Evolutionary conservation across 2,797 vertebrate genomes (phyloP).

Genomic region (Diceros bicornis): DNA sequence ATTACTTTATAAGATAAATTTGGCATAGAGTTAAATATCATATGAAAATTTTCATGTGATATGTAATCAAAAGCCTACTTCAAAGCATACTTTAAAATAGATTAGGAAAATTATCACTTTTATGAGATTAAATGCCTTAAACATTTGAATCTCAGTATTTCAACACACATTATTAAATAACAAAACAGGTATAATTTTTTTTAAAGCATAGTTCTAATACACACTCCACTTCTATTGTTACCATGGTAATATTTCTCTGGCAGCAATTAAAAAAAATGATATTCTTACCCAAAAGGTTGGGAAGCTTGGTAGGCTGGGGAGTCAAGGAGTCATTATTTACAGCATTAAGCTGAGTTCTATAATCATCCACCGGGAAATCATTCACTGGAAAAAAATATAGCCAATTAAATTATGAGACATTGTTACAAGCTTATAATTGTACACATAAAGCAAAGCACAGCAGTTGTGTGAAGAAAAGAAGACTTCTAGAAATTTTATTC

Average conservation of each 20-base stretch:
- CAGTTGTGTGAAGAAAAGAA: background rate
- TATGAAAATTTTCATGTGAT: background rate
- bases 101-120: slow-evolving; percentile 32
- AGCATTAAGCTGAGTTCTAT: background rate
- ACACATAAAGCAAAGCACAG: background rate
- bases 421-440: background rate
- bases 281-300: slow-evolving; percentile 81
- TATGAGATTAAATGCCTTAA: background rate
- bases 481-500: background rate
- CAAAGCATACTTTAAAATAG: slow-evolving; percentile 46
- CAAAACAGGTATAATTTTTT: background rate
- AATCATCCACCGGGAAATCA: slow-evolving; percentile 42
- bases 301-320: slow-evolving; percentile 54
- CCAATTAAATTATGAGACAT: background rate
- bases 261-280: slow-evolving; percentile 27
- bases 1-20: slow-evolving; percentile 14
- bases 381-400: slow-evolving; percentile 62
- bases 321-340: slow-evolving; percentile 53
- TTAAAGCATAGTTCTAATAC: background rate
- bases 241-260: background rate
- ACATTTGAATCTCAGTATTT: background rate
- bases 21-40: slow-evolving; percentile 8
- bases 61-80: slow-evolving; percentile 17
- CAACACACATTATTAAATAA: background rate
- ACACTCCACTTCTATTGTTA: background rate